Evolutionary conservation across 2,113 vertebrate genomes (phyloP).

Genomic region (Solea solea): DNA sequence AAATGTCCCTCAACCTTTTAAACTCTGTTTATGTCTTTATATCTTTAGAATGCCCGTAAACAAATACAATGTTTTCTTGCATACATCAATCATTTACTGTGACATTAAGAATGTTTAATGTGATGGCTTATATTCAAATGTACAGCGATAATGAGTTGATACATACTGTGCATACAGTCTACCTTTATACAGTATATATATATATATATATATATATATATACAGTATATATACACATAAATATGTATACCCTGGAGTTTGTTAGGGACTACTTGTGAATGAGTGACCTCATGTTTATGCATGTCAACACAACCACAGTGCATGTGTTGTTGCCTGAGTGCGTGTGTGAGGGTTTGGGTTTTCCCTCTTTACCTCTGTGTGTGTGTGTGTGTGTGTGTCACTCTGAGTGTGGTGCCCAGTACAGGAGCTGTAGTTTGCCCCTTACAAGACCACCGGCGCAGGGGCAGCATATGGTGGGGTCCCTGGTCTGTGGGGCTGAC

Average conservation of each 20-base stretch:
- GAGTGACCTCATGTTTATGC: conserved; percentile 5
- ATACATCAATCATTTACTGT: no score
- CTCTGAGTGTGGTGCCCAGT: conserved; percentile 32
- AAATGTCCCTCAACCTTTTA: conserved; percentile 38
- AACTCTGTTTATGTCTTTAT: conserved; percentile 53
- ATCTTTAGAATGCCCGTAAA: conserved; percentile 21
- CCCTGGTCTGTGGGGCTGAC: conserved; percentile 32
- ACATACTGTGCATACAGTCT: no score
- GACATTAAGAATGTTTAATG: background rate
- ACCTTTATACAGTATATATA: no score
- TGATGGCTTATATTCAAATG: background rate
- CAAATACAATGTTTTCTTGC: conserved; percentile 23
- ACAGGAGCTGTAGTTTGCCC: conserved; percentile 25
- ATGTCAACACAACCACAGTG: conserved; percentile 14
- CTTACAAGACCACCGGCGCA: conserved; percentile 34
- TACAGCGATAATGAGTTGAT: no score
- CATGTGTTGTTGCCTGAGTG: background rate
- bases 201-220: no score
- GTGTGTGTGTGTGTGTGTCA: conserved; percentile 13
- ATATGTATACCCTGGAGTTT: background rate
- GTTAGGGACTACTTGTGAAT: conserved; percentile 7
- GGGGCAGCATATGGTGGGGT: conserved; percentile 42
- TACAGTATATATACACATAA: no score
- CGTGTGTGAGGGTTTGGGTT: background rate
- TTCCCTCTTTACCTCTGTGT: conserved; percentile 13